Evolutionary conservation across 2,888 invertebrate species (phyloP), one percentile per base, ranked within the genome.

Genomic region (Meiosimyza platycephala): DNA sequence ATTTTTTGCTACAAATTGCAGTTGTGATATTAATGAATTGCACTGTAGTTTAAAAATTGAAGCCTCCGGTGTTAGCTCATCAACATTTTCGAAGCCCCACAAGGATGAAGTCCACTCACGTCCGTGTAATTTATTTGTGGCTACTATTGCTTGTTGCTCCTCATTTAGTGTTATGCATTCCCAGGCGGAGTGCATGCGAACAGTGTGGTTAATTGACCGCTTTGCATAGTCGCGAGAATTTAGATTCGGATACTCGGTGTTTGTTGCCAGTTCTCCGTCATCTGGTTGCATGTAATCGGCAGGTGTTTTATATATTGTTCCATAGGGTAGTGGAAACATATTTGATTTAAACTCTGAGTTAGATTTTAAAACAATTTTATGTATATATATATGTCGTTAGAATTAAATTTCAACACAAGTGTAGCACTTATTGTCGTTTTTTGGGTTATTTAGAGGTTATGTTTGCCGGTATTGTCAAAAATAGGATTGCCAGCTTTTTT

Each of bases 221-320:
- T 82, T 82, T 15, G 84, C 83, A 75, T 86, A 85, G 73, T 87
- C 87, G 13, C 79, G 77, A 6, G 85, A 85, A 78, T 87, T 87
- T 13, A 87, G 79, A 79, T 87, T 87, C 6, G 87, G 87, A 76
- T 86, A 86, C n/a, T 83, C 76, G 0, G 85, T 81, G 72, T 85
- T 82, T 12, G 68, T 75, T 4, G 80, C 80, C 66, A 87, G 71
- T 16, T 82, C 80, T 7, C 77, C 78, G 67, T 82, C 83, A 15
- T 80, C 77, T 12, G 87, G 87, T 11, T 83, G 86, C 55, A 81
- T 78, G 76, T 86, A 82, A 47, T 76, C 73, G 3, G 72, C 77
- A 47, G 86, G 87, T 5, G 80, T 80, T 74, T 79, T 79, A 66
- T 84, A 85, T 11, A 81, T 72, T 6, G 75, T 72, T 50, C 82